Conservation (phyloP, 2,888 invertebrate genomes). For the Ophioninae sp. region DNA sequence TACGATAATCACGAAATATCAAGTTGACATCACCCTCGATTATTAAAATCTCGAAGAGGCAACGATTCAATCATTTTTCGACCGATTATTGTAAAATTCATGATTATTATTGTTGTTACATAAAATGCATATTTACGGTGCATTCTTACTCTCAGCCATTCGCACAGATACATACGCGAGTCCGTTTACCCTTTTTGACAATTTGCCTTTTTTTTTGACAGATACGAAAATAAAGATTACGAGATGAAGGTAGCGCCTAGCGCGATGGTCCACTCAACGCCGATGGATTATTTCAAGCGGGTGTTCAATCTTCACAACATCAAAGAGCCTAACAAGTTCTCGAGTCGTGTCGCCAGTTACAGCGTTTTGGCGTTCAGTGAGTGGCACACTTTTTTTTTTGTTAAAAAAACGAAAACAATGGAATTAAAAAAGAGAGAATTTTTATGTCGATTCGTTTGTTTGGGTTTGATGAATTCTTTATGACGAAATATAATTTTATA, state of each 20-base stretch:
- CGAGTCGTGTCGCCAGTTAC: conserved; percentile 86
- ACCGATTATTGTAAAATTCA: background rate
- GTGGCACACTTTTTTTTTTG: conserved; percentile 69
- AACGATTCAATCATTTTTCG: background rate
- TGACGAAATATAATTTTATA: background rate
- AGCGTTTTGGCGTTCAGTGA: conserved; percentile 84
- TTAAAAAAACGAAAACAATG: conserved; percentile 2
- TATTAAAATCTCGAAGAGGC: background rate
- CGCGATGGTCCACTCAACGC: conserved; percentile 72
- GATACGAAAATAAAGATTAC: conserved; percentile 73
- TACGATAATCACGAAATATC: background rate
- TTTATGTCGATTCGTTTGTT: no score
- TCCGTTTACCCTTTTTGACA: no score
- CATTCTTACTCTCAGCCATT: background rate
- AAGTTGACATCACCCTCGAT: background rate
- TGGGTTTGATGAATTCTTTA: no score
- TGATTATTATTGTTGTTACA: background rate
- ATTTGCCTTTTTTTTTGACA: conserved; percentile 48
- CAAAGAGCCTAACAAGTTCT: conserved; percentile 85
- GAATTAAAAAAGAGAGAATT: no score
- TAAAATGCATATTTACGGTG: background rate
- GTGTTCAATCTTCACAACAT: conserved; percentile 88
- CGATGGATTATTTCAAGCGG: conserved; percentile 80
- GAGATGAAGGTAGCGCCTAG: conserved; percentile 62
- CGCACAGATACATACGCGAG: background rate